Conservation (phyloP, 2,113 vertebrate species). For the Carettochelys insculpta region DNA sequence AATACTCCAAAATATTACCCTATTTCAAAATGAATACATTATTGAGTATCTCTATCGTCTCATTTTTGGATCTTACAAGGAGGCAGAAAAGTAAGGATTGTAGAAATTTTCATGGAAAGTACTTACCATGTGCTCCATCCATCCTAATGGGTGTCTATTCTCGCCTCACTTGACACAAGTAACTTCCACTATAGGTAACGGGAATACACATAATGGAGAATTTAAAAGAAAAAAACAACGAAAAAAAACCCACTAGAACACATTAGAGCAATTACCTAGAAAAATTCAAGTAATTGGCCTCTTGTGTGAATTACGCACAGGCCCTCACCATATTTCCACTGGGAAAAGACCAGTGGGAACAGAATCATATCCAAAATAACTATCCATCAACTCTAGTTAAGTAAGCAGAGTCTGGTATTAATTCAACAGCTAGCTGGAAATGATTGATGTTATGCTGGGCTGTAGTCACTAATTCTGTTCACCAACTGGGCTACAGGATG, state of each 20-base stretch:
- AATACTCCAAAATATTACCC: not conserved
- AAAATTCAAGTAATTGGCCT: not conserved
- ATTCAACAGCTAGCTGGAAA: not conserved
- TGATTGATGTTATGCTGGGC: not conserved
- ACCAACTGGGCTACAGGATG: not conserved
- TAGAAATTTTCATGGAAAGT: not conserved
- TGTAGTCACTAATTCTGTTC: not conserved
- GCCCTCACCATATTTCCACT: not conserved
- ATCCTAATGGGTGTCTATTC: not conserved
- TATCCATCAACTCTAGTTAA: too few species aligned
- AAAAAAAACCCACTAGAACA: not conserved
- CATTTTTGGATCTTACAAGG: not conserved
- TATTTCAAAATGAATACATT: not conserved
- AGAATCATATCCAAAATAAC: not conserved
- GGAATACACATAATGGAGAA: not conserved
- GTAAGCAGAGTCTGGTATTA: fast-evolving
- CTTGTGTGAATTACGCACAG: not conserved
- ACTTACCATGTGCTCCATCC: not conserved
- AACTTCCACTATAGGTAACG: not conserved
- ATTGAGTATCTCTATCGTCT: not conserved
- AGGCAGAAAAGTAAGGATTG: not conserved
- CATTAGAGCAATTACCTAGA: not conserved
- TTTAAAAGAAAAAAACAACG: not conserved
- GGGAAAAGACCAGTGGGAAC: not conserved
- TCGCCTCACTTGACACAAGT: not conserved